Evolutionary conservation across 2,797 vertebrate species (phyloP).

Genomic region (Eulemur coronatus): DNA sequence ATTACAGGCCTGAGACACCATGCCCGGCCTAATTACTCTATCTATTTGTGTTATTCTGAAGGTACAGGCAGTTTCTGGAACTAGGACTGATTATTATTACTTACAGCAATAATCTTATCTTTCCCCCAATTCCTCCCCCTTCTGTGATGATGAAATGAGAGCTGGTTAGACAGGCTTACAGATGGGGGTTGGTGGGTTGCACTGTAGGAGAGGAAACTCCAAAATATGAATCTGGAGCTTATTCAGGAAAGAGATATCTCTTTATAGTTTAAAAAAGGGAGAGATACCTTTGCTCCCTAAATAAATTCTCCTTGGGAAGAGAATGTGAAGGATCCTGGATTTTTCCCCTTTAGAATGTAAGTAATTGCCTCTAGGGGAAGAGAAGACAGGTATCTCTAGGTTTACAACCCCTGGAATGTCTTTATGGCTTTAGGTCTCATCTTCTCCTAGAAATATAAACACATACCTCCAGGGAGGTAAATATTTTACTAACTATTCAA

Average conservation of each 20-base stretch:
- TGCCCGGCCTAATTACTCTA: background rate
- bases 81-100: background rate
- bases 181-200: too few relatives aligned
- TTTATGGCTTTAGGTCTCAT: background rate
- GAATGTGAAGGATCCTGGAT: background rate
- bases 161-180: background rate
- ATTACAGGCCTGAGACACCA: too few relatives aligned
- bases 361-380: background rate
- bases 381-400: background rate
- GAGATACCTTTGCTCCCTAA: background rate
- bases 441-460: background rate
- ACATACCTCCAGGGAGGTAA: background rate
- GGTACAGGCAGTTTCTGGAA: background rate
- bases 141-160: background rate
- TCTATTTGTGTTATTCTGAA: background rate
- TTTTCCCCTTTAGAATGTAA: background rate
- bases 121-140: accelerated
- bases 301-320: background rate
- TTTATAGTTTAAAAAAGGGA: background rate
- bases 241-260: background rate
- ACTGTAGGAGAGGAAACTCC: background rate
- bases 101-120: background rate
- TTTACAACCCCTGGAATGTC: background rate
- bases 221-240: background rate
- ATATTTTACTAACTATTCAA: background rate